A percentile compares a stretch with the other conserved stretches of the same genome.
Evolutionary conservation across 2,113 vertebrate genomes (phyloP).

Genomic region (Madoqua kirkii): DNA sequence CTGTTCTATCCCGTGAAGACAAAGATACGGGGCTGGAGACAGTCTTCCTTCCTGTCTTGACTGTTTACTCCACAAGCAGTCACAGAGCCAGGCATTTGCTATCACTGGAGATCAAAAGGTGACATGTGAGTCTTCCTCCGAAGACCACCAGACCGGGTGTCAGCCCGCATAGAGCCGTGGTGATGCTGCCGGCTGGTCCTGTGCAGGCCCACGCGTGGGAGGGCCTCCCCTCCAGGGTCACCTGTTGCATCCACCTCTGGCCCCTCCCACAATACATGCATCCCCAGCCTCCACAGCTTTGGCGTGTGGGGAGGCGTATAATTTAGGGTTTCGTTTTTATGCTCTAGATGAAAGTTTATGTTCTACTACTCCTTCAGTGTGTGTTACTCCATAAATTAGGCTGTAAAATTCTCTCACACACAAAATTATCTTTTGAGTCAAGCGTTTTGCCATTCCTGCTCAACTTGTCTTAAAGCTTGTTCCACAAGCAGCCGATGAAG

Average conservation of each 20-base stretch:
- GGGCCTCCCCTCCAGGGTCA: background rate
- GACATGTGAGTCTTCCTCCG: background rate
- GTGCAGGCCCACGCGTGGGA: accelerated
- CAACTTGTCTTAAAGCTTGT: background rate
- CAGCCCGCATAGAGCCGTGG: background rate
- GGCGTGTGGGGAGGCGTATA: background rate
- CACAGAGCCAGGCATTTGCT: background rate
- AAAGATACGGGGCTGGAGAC: background rate
- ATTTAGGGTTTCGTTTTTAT: conserved; percentile 21
- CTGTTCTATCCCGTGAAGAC: background rate
- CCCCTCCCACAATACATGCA: background rate
- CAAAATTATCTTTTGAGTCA: background rate
- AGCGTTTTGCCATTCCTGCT: background rate
- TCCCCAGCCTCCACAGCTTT: background rate
- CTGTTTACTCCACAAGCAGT: background rate
- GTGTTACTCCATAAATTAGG: conserved; percentile 25
- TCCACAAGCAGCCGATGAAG: background rate
- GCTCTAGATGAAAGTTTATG: background rate
- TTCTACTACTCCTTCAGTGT: background rate
- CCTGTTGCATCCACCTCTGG: background rate
- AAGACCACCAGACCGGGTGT: background rate
- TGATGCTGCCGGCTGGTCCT: accelerated
- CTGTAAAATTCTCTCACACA: background rate
- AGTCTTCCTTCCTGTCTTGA: background rate
- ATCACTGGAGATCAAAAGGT: background rate